phyloP scores from a whole-genome alignment of 2,888 invertebrate species.

The Acrobasis repandana region DNA sequence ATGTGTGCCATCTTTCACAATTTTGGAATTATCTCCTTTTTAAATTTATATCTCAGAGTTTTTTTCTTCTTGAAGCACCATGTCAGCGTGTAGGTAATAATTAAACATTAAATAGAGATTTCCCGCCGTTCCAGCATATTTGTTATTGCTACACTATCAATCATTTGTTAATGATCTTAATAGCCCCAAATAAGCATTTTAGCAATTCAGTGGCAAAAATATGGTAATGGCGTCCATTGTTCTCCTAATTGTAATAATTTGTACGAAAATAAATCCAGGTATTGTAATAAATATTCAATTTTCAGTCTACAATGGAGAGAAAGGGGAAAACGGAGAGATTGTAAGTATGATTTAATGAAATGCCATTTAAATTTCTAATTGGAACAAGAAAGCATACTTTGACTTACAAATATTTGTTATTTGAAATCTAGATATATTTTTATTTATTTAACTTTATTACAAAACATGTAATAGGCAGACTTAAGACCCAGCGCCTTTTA shows the following conservation, averaged over 20 bases:
- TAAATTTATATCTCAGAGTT: background rate
- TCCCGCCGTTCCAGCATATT: background rate
- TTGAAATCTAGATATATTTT: no score
- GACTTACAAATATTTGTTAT: background rate
- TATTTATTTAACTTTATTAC: no score
- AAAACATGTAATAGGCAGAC: background rate
- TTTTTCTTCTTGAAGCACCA: no score
- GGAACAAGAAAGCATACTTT: background rate
- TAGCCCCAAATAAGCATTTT: conserved; percentile 1
- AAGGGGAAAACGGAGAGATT: conserved; percentile 50
- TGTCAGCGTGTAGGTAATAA: background rate
- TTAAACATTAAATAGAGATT: background rate
- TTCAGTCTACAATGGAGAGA: conserved; percentile 61
- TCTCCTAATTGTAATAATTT: conserved; percentile 22
- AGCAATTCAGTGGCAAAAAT: conserved; percentile 7
- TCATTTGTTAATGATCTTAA: conserved; percentile 1
- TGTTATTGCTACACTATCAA: background rate
- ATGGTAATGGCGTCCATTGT: conserved; percentile 18
- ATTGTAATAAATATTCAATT: conserved; percentile 31
- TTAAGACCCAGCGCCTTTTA: no score
- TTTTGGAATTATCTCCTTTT: conserved; percentile 26
- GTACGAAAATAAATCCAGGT: conserved; percentile 22
- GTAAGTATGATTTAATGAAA: conserved; percentile 50
- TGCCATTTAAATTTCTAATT: conserved; percentile 10
- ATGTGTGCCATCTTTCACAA: background rate